These are phyloP conservation scores for Sebastes flavidus DNA, from an alignment of 2,797 vertebrate species.

Conservation along the genomic window DNA sequence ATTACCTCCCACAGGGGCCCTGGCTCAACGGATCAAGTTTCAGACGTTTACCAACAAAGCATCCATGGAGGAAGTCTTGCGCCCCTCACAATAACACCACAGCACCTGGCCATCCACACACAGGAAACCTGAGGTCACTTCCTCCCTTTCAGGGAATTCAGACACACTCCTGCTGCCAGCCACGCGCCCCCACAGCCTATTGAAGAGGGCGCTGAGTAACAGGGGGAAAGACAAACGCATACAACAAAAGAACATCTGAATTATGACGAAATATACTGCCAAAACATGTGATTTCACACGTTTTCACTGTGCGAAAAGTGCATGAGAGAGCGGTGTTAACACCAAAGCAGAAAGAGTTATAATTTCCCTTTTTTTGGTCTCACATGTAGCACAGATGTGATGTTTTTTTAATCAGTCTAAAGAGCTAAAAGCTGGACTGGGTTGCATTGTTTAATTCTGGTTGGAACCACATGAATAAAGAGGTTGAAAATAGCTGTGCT, in stretches of 20 bases:
- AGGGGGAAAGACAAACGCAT: neutral
- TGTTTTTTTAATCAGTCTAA: conserved; percentile 30
- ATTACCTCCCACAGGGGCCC: conserved; percentile 65
- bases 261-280: neutral
- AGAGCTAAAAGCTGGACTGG: conserved; percentile 23
- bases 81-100: conserved; percentile 70
- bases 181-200: conserved; percentile 58
- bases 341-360: conserved; percentile 5
- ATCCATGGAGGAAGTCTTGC: conserved; percentile 72
- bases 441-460: conserved; percentile 23
- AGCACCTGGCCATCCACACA: conserved; percentile 78
- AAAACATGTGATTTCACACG: neutral
- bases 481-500: conserved; percentile 1
- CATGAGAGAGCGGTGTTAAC: neutral
- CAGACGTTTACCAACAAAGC: conserved; percentile 78
- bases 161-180: conserved; percentile 67
- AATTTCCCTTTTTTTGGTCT: conserved; percentile 36
- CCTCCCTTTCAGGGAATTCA: conserved; percentile 72
- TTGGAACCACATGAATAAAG: conserved; percentile 17
- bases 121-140: conserved; percentile 83
- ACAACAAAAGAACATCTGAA: neutral
- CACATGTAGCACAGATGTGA: conserved; percentile 46
- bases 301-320: neutral
- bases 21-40: conserved; percentile 69
- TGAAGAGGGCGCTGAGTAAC: conserved; percentile 12